Base-by-base conservation (phyloP, 2,888 invertebrate genomes). In the Fragum whitleyi region DNA sequence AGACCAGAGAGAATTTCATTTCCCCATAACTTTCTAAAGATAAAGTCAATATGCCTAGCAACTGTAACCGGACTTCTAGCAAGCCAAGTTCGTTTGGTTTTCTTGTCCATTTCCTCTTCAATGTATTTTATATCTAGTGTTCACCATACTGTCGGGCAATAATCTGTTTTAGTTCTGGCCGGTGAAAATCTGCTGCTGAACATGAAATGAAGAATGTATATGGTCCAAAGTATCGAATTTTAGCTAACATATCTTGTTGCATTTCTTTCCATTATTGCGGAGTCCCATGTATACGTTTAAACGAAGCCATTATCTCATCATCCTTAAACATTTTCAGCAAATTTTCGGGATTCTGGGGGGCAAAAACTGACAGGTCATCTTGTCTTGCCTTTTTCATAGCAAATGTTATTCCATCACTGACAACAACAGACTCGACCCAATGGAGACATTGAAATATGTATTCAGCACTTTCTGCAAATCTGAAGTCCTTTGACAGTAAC, bases 31-130 rank as follows among this genome's bases (percentile, higher is more conserved):
- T 69, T 69, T 29, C 69, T 19, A 29, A 69, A 69, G 26, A 69
- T 79, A 57, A 72, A 51, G 69, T 82, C 83, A 57, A 86, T 83
- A 26, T 86, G 83, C 39, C 81, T 53, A 3, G 77, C 83, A 55
- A 68, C 81, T 42, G 81, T 86, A 6, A 83, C 79, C 57, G 83
- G 83, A 69, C 81, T 86, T 67, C 83, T 57, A 28, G 59, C 55
- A 9, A 86, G 69, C 86, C 81, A 86, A 3, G 21, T 59, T 36
- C 79, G 32, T 32, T 74, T n/a, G n/a, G n/a, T n/a, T n/a, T n/a
- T 39, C 32, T 26, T 62, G 39, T 65, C 53, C 74, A 65, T 74
- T 47, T 62, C 21, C 16, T 74, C 28, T 36, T 74, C 36, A 36
- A 65, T 65, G 29, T 53, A 74, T 19, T 65, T 21, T 5, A 74